Percentiles rank a stretch among this genome's conserved stretches.
These are phyloP conservation scores for Chelonus formosanus DNA, from an alignment of 2,888 invertebrate species.

Conservation along the genomic window DNA sequence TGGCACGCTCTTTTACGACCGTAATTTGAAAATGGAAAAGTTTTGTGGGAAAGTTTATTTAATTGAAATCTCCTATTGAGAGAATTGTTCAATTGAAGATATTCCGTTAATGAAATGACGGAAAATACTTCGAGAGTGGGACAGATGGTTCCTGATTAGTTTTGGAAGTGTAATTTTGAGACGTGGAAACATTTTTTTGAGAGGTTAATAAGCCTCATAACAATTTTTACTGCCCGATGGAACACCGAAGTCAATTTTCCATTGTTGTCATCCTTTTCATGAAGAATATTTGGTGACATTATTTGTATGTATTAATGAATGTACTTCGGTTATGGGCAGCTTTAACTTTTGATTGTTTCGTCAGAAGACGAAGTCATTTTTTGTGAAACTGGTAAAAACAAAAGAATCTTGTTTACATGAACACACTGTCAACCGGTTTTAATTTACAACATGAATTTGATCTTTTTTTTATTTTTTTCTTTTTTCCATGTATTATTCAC, in stretches of 20 bases:
- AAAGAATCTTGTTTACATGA: not conserved
- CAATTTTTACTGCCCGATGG: conserved; percentile 53
- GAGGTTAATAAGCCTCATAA: conserved; percentile 32
- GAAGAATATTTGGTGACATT: conserved; percentile 31
- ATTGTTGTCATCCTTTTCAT: conserved; percentile 33
- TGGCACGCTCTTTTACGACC: conserved; percentile 88
- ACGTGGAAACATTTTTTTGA: conserved; percentile 27
- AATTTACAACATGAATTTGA: conserved; percentile 15
- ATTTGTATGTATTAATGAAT: conserved; percentile 20
- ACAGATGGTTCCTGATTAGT: conserved; percentile 29
- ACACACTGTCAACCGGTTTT: conserved; percentile 13
- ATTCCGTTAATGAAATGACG: conserved; percentile 7
- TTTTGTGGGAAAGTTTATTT: conserved; percentile 4
- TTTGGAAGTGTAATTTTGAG: conserved; percentile 32
- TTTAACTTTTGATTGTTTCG: conserved; percentile 19
- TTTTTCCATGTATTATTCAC: conserved; percentile 27
- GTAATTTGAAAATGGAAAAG: conserved; percentile 46
- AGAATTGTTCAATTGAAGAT: conserved; percentile 20
- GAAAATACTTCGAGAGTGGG: not conserved
- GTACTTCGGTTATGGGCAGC: conserved; percentile 37
- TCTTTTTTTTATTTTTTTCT: not conserved
- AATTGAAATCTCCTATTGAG: conserved; percentile 19
- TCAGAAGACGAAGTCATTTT: conserved; percentile 13
- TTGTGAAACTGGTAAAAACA: conserved; percentile 23
- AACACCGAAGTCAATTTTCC: conserved; percentile 51